Evolutionary conservation across 2,797 vertebrate species (phyloP).

Genomic region (Myiotriccus ornatus): DNA sequence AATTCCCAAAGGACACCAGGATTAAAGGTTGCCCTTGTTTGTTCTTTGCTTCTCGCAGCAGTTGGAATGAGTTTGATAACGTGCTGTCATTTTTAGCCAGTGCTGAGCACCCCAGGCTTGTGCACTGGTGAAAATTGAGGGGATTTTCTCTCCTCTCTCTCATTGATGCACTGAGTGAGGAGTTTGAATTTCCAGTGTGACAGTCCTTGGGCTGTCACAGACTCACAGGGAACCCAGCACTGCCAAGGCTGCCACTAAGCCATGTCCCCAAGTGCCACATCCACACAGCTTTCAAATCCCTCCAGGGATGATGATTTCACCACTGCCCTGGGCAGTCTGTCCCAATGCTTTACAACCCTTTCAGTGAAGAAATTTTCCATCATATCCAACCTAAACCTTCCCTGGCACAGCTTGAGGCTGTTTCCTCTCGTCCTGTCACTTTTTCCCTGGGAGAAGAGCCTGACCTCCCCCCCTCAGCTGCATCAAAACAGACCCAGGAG

Average conservation of each 20-base stretch:
- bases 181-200: not conserved
- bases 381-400: not conserved
- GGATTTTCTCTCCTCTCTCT: not conserved
- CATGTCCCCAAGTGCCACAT: not conserved
- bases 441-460: not conserved
- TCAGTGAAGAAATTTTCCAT: not conserved
- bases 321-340: not conserved
- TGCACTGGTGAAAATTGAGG: fast-evolving
- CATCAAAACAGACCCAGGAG: not conserved
- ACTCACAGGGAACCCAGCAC: not conserved
- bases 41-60: not conserved
- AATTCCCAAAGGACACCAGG: not conserved
- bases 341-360: not conserved
- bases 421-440: not conserved
- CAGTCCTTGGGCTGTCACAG: not conserved
- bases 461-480: fast-evolving
- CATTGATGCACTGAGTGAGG: not conserved
- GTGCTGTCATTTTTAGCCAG: not conserved
- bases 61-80: fast-evolving
- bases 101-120: not conserved
- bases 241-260: not conserved
- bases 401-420: not conserved
- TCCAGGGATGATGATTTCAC: not conserved
- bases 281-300: not conserved
- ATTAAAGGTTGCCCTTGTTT: not conserved